A percentile compares a stretch with the other conserved stretches of the same genome.
These are phyloP conservation scores for Drosophila hamatofila DNA, from an alignment of 2,888 invertebrate species.

Conservation along the genomic window DNA sequence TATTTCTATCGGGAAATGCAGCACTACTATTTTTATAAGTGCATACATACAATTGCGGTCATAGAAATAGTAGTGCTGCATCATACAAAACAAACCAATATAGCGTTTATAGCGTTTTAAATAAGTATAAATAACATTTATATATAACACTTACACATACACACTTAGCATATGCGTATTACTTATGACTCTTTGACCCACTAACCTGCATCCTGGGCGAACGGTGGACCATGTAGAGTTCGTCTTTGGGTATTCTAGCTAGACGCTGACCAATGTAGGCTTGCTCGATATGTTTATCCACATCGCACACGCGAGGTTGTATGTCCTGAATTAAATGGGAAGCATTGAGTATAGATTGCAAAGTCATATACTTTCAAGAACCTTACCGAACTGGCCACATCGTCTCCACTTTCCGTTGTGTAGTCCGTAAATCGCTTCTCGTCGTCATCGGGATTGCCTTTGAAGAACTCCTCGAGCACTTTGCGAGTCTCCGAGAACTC, in stretches of 20 bases:
- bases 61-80: too few relatives aligned
- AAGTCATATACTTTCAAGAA: background rate
- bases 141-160: background rate
- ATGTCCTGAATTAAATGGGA: conserved; percentile 63
- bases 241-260: conserved; percentile 85
- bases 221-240: conserved; percentile 83
- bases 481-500: conserved; percentile 97
- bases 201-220: conserved; percentile 82
- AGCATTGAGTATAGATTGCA: conserved; percentile 1
- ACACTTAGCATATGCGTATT: too few relatives aligned
- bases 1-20: too few relatives aligned
- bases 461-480: conserved; percentile 96
- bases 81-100: background rate
- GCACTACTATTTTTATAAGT: too few relatives aligned
- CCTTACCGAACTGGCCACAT: conserved; percentile 83
- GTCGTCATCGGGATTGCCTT: conserved; percentile 88
- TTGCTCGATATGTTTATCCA: conserved; percentile 82
- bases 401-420: conserved; percentile 83
- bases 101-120: background rate
- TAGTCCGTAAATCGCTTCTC: conserved; percentile 85
- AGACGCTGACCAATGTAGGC: conserved; percentile 85
- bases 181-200: background rate
- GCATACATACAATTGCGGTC: too few relatives aligned
- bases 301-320: conserved; percentile 65
- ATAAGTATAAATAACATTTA: background rate